Percentiles rank a stretch among this genome's conserved stretches.
Evolutionary conservation across 2,797 vertebrate genomes (phyloP).

Genomic region (Chelon auratus): DNA sequence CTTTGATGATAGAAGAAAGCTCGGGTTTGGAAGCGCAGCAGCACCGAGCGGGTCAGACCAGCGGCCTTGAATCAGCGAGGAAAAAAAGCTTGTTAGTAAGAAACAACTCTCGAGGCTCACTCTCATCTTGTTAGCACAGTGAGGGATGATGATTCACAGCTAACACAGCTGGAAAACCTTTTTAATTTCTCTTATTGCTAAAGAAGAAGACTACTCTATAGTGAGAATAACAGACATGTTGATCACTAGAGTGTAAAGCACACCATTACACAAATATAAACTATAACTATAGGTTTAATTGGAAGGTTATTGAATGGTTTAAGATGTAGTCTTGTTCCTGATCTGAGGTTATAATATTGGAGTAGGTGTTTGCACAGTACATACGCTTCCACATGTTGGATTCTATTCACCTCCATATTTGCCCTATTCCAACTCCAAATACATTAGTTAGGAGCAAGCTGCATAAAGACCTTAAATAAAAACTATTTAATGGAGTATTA

Average conservation of each 20-base stretch:
- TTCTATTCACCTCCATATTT: too few species aligned
- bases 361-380: too few species aligned
- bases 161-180: constrained; percentile 62
- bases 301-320: too few species aligned
- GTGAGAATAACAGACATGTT: constrained; percentile 44
- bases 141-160: constrained; percentile 74
- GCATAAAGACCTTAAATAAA: too few species aligned
- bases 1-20: constrained; percentile 49
- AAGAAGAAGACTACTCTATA: constrained; percentile 44
- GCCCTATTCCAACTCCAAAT: too few species aligned
- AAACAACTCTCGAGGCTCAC: constrained; percentile 63
- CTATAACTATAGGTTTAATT: not conserved
- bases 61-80: constrained; percentile 43
- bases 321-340: too few species aligned
- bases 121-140: constrained; percentile 66
- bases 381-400: too few species aligned
- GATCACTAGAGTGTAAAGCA: not conserved
- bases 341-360: too few species aligned
- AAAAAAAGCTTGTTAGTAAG: constrained; percentile 68
- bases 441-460: too few species aligned
- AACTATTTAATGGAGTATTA: too few species aligned
- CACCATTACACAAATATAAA: not conserved
- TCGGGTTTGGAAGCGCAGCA: constrained; percentile 24
- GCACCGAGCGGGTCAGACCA: constrained; percentile 48
- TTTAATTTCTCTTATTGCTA: constrained; percentile 62